Conservation (phyloP, 2,888 invertebrate species). For the Clusia tigrina region DNA sequence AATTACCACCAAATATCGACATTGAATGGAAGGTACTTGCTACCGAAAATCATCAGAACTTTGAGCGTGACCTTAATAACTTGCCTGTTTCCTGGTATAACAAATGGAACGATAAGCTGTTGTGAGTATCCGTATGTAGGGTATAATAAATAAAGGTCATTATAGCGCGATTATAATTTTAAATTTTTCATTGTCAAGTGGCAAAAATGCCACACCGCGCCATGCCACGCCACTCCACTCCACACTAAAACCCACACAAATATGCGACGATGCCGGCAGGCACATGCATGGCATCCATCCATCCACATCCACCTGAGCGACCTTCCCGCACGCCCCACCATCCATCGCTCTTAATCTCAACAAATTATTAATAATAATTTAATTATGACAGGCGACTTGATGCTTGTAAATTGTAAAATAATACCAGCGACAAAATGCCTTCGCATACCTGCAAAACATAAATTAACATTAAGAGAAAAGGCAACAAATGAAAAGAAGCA, state of each 20-base stretch:
- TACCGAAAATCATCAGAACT: too few species aligned
- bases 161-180: neutral
- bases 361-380: constrained; percentile 47
- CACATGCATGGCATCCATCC: neutral
- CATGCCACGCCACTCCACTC: too few species aligned
- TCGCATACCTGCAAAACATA: neutral
- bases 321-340: neutral
- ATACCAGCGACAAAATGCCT: constrained; percentile 8
- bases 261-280: neutral
- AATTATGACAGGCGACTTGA: constrained; percentile 43
- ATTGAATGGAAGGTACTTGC: too few species aligned
- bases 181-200: constrained; percentile 38
- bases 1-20: too few species aligned
- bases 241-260: neutral
- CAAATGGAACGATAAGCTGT: too few species aligned
- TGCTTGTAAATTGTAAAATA: constrained; percentile 23
- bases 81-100: too few species aligned
- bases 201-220: constrained; percentile 20
- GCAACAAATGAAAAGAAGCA: neutral
- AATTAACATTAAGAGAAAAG: constrained; percentile 6
- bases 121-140: too few species aligned
- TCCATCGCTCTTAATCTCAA: constrained; percentile 38
- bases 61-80: too few species aligned
- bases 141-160: neutral
- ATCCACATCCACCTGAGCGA: neutral